Conservation (phyloP, 2,888 invertebrate genomes). For the Epinotia ramella region DNA sequence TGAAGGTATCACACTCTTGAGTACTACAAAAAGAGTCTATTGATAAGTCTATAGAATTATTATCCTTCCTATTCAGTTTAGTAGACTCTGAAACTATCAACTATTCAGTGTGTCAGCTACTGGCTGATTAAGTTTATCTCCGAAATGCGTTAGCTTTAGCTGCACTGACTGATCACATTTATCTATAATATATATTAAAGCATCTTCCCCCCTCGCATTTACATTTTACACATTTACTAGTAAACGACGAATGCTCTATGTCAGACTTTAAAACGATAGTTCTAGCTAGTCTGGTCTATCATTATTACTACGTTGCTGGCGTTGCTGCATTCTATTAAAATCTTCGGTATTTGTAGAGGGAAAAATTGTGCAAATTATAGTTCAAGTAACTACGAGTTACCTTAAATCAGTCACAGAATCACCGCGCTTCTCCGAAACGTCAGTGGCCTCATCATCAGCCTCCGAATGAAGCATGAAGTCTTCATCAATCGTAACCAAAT, state of each 20-base stretch:
- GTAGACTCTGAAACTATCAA: no score
- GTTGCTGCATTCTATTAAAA: neutral
- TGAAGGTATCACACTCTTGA: neutral
- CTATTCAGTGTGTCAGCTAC: no score
- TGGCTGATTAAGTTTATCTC: no score
- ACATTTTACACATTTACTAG: no score
- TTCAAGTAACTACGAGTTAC: neutral
- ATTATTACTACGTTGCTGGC: neutral
- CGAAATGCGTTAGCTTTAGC: no score
- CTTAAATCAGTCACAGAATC: conserved; percentile 12
- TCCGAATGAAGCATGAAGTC: conserved; percentile 5
- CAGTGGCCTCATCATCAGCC: neutral
- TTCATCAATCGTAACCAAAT: conserved; percentile 63
- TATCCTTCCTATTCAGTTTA: no score
- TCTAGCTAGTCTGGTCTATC: neutral
- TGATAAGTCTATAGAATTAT: neutral
- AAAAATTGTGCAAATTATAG: neutral
- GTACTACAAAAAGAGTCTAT: conserved; percentile 11
- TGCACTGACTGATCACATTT: no score
- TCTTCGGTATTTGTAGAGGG: neutral
- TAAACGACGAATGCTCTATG: no score
- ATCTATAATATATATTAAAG: no score
- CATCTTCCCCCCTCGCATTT: no score
- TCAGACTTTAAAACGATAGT: no score
- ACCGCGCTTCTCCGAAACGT: neutral